Percentiles rank a stretch among this genome's conserved stretches.
Evolutionary conservation across 2,888 invertebrate genomes (phyloP).

Genomic region (Chalcosyrphus nemorum): DNA sequence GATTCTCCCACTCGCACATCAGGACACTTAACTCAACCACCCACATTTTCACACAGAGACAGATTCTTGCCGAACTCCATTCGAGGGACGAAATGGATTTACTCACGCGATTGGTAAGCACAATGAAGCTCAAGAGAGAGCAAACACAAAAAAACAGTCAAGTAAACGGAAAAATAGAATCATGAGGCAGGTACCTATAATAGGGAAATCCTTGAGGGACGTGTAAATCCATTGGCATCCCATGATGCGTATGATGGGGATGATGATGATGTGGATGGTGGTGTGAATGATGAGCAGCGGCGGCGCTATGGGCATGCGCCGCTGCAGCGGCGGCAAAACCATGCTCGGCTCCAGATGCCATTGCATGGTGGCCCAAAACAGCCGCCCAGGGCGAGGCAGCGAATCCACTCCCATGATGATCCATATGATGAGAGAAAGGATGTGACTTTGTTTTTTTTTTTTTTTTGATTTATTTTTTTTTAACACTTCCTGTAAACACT

Average conservation of each 20-base stretch:
- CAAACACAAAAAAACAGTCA: constrained; percentile 2
- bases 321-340: constrained; percentile 82
- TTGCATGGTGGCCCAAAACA: constrained; percentile 85
- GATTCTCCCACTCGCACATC: constrained; percentile 1
- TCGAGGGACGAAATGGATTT: constrained; percentile 9
- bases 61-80: background rate
- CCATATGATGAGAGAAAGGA: constrained; percentile 83
- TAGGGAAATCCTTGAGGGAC: constrained; percentile 96
- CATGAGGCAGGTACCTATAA: constrained; percentile 86
- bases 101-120: constrained; percentile 49
- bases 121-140: background rate
- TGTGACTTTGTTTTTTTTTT: constrained; percentile 43
- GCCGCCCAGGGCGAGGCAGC: constrained; percentile 91
- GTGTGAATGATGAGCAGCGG: constrained; percentile 81
- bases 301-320: constrained; percentile 83
- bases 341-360: constrained; percentile 81
- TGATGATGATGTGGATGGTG: constrained; percentile 83
- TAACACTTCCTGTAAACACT: constrained; percentile 36
- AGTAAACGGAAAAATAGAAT: background rate
- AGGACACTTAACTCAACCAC: constrained; percentile 30
- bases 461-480: background rate
- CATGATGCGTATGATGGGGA: constrained; percentile 82
- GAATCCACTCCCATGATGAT: constrained; percentile 90
- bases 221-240: constrained; percentile 95
- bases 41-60: constrained; percentile 26